phyloP scores from a whole-genome alignment of 1,140 invertebrate genomes.

The Hesperophylax magnus region DNA sequence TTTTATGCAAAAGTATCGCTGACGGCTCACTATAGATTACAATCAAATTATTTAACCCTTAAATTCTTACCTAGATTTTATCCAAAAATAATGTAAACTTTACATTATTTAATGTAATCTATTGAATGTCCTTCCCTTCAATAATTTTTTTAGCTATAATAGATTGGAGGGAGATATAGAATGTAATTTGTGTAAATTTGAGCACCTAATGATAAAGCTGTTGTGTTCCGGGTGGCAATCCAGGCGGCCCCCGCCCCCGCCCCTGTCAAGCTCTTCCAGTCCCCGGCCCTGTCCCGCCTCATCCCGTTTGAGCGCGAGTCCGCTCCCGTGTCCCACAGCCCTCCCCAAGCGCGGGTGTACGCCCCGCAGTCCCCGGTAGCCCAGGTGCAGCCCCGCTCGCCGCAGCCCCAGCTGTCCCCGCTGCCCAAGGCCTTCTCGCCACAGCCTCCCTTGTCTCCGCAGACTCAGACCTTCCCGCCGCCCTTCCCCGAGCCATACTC shows the following conservation, averaged over 20 bases:
- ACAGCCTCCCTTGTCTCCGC: slow-evolving; percentile 45
- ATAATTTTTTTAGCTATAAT: too few relatives aligned
- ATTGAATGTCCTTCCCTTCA: too few relatives aligned
- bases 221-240: slow-evolving; percentile 50
- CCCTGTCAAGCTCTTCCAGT: slow-evolving; percentile 52
- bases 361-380: slow-evolving; percentile 19
- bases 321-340: slow-evolving; percentile 7
- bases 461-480: slow-evolving; percentile 54
- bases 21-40: too few relatives aligned
- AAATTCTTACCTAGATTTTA: too few relatives aligned
- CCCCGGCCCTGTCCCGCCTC: slow-evolving; percentile 51
- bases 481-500: slow-evolving; percentile 43
- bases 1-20: too few relatives aligned
- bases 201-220: too few relatives aligned
- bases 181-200: too few relatives aligned
- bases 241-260: slow-evolving; percentile 54
- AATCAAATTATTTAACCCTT: too few relatives aligned
- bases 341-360: slow-evolving; percentile 48
- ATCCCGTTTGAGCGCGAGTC: slow-evolving; percentile 45
- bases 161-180: too few relatives aligned
- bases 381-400: slow-evolving; percentile 8
- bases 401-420: slow-evolving; percentile 39
- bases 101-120: too few relatives aligned
- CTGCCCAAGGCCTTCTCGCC: slow-evolving; percentile 43
- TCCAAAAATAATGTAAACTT: too few relatives aligned